Conservation (phyloP, 2,113 vertebrate genomes). For the Notarius quadriscutis region DNA sequence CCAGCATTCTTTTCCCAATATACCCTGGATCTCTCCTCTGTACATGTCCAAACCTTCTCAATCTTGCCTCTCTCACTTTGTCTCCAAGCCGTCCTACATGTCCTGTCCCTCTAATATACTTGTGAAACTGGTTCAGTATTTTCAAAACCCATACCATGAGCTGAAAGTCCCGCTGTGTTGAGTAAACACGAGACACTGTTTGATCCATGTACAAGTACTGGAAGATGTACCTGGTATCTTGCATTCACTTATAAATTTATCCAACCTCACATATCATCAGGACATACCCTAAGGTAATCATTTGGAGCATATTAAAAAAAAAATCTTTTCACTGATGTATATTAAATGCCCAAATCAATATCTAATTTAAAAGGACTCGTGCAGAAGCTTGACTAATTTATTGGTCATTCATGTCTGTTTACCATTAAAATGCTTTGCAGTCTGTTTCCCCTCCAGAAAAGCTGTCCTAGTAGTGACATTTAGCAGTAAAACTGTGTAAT, state of each 20-base stretch:
- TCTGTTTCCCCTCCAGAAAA: slow-evolving; percentile 5
- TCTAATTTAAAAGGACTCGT: slow-evolving; percentile 51
- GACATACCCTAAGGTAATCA: slow-evolving; percentile 44
- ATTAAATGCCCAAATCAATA: slow-evolving; percentile 55
- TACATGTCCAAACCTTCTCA: too few relatives aligned
- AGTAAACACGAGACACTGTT: neutral
- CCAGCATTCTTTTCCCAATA: too few relatives aligned
- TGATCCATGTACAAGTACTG: neutral
- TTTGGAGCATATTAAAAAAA: slow-evolving; percentile 39
- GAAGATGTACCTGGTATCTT: neutral
- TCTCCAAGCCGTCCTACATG: too few relatives aligned
- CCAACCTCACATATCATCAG: slow-evolving; percentile 30
- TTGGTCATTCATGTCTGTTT: slow-evolving; percentile 18
- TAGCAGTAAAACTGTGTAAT: slow-evolving; percentile 3
- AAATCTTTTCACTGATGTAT: slow-evolving; percentile 42
- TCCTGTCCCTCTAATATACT: neutral
- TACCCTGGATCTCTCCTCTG: too few relatives aligned
- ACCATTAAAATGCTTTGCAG: slow-evolving; percentile 2
- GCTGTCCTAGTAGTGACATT: slow-evolving; percentile 8
- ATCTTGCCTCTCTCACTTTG: too few relatives aligned
- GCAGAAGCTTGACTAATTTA: slow-evolving; percentile 45
- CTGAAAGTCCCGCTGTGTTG: slow-evolving; percentile 37
- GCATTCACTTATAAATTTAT: slow-evolving; percentile 34
- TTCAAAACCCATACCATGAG: slow-evolving; percentile 40
- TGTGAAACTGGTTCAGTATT: slow-evolving; percentile 28